Evolutionary conservation across 1,140 invertebrate species (phyloP).

Genomic region (Drosophila tani): DNA sequence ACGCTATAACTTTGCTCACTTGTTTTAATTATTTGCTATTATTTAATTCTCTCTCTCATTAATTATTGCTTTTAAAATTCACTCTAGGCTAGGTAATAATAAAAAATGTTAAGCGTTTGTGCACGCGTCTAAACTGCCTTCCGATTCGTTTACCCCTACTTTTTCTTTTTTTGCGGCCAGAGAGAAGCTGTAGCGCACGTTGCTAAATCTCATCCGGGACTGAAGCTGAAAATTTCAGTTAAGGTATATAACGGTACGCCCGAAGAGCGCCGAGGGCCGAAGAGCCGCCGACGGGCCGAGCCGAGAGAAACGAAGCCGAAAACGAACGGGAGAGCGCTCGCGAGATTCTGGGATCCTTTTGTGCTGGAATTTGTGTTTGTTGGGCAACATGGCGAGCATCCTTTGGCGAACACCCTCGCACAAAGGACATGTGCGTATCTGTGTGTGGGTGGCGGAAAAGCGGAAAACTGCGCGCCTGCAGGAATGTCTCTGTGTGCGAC

Average conservation of each 20-base stretch:
- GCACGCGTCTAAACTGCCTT: conserved; percentile 50
- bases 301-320: conserved; percentile 3
- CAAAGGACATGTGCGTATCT: conserved; percentile 54
- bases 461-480: conserved; percentile 47
- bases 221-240: conserved; percentile 80
- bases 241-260: conserved; percentile 73
- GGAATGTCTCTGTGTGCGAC: conserved; percentile 49
- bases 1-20: conserved; percentile 13
- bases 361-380: conserved; percentile 82
- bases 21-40: conserved; percentile 19
- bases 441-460: conserved; percentile 47
- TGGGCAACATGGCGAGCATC: conserved; percentile 79
- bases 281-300: conserved; percentile 1
- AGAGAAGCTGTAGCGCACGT: conserved; percentile 69
- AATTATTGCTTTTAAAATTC: conserved; percentile 48
- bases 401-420: conserved; percentile 76
- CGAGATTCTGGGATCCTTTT: conserved; percentile 39
- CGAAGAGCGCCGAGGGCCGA: conserved; percentile 26
- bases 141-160: not conserved
- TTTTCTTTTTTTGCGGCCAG: conserved; percentile 26
- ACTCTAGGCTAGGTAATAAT: conserved; percentile 20
- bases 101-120: conserved; percentile 37
- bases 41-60: conserved; percentile 15
- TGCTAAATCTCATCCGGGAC: conserved; percentile 83
- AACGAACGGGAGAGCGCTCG: conserved; percentile 9